Conservation (phyloP, 2,888 invertebrate species). For the Scelioninae gen. 2 region DNA sequence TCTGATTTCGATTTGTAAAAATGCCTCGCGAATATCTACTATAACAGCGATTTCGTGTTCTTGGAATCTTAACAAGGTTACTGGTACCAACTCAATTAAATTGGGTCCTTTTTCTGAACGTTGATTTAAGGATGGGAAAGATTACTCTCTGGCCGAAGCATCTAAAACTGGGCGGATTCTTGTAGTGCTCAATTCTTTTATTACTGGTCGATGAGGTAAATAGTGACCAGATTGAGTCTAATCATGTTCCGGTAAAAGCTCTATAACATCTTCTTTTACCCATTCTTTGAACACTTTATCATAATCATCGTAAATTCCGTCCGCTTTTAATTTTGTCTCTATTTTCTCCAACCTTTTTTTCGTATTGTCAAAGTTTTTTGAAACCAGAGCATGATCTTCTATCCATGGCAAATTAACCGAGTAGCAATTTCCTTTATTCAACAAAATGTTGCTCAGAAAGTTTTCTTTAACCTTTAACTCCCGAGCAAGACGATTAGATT, state of each 20-base stretch:
- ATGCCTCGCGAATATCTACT: constrained; percentile 59
- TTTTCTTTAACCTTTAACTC: constrained; percentile 60
- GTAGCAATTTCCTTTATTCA: constrained; percentile 63
- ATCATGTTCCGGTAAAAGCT: constrained; percentile 60
- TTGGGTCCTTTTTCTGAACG: constrained; percentile 62
- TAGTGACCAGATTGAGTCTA: constrained; percentile 45
- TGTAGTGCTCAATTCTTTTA: constrained; percentile 57
- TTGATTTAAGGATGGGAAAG: constrained; percentile 62
- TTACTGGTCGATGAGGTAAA: constrained; percentile 60
- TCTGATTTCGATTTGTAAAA: constrained; percentile 55
- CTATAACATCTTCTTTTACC: constrained; percentile 62
- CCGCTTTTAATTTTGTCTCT: constrained; percentile 53
- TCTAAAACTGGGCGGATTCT: constrained; percentile 63
- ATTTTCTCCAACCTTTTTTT: constrained; percentile 62
- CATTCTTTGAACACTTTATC: constrained; percentile 63
- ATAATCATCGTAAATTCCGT: constrained; percentile 60
- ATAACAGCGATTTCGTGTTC: constrained; percentile 55
- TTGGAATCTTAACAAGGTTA: constrained; percentile 57
- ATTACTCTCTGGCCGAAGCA: constrained; percentile 63
- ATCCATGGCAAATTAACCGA: constrained; percentile 68
- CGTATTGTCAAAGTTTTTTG: constrained; percentile 62
- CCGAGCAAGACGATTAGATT: constrained; percentile 54
- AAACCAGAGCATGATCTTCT: constrained; percentile 65
- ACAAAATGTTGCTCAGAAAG: constrained; percentile 64
- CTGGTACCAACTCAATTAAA: constrained; percentile 60